Percentiles rank a stretch among this genome's conserved stretches.
Evolutionary conservation across 2,113 vertebrate species (phyloP).

Genomic region (Rhegmatorhina hoffmannsi): DNA sequence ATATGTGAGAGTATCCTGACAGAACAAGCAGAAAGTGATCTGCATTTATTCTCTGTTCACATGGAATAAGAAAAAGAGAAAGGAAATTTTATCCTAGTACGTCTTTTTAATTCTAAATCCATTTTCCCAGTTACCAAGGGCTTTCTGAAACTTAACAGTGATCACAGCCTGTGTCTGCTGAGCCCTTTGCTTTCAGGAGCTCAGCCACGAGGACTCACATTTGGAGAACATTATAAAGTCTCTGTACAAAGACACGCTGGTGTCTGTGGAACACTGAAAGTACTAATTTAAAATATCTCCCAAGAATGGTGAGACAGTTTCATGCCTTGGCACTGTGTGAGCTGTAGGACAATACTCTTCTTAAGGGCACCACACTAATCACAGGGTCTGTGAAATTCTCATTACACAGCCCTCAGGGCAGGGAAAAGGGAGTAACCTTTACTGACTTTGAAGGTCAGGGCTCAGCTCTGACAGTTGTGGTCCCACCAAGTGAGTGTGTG

Average conservation of each 20-base stretch:
- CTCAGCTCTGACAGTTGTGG: neutral
- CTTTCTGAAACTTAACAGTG: constrained; percentile 1
- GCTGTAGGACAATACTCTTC: neutral
- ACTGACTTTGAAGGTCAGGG: neutral
- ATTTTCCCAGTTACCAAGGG: neutral
- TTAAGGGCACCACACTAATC: neutral
- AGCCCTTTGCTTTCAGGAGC: constrained; percentile 1
- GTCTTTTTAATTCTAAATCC: neutral
- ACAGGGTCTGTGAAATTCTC: neutral
- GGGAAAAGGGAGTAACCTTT: neutral
- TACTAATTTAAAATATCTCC: neutral
- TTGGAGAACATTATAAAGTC: constrained; percentile 1
- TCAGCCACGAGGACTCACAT: neutral
- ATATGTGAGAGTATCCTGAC: neutral
- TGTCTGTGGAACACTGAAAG: neutral
- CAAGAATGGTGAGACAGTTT: neutral
- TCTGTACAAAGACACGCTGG: neutral
- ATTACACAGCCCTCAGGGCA: neutral
- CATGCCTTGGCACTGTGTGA: neutral
- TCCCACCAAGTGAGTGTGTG: neutral
- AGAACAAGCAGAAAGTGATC: constrained; percentile 10
- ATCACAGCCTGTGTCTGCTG: neutral
- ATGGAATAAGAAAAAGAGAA: neutral
- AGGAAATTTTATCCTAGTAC: neutral
- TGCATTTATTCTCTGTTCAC: neutral